Base-by-base conservation (phyloP, 2,797 vertebrate genomes). In the Pseudotriccus pelzelni region DNA sequence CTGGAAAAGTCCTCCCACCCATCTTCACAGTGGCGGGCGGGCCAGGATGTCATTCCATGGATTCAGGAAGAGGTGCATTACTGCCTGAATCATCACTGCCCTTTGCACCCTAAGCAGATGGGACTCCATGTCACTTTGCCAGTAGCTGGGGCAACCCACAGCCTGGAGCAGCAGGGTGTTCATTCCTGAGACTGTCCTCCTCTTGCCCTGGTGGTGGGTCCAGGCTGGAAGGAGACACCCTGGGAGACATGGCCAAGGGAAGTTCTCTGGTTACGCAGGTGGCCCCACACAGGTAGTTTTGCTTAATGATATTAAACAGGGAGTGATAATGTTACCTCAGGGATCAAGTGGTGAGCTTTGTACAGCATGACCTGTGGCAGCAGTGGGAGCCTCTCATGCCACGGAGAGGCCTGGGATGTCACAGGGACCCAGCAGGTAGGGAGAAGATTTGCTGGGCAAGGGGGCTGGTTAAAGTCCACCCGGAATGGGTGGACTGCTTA, bases 301-400 rank as follows among this genome's bases (percentile, higher is more conserved):
- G 74, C 82, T 95, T 93, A 88, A 92, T 83, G 79, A 58, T 84
- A 92, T 95, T 91, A 90, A 96, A 86, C 50, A 94, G 88, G 92
- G 46, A 30, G 67, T 18, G 86, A 93, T 96, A 94, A 74, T 14
- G 27, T 96, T 96, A 94, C 94, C 49, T 60, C 1, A 1, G 49
- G 64, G 92, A 94, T 94, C 77, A 64, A 76, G 58, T 84, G 78
- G 67, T 94, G 74, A 91, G 82, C 46, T 83, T 60, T 78, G 55
- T 47, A 47, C 6, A 19, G 81, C 0, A 0, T 81, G 90, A 85
- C 80, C 84, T 60, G 63, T 0, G 0, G 68, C 52, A 37, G 37
- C 56, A 50, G 22, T 10, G 6, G 76, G 60, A 78, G 55, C 46
- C 17, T 62, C 46, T 73, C 10, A 4, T 23, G 64, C n/a, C 39